These are phyloP conservation scores for Clistopyga incitator DNA, from an alignment of 2,888 invertebrate species.

Conservation along the genomic window DNA sequence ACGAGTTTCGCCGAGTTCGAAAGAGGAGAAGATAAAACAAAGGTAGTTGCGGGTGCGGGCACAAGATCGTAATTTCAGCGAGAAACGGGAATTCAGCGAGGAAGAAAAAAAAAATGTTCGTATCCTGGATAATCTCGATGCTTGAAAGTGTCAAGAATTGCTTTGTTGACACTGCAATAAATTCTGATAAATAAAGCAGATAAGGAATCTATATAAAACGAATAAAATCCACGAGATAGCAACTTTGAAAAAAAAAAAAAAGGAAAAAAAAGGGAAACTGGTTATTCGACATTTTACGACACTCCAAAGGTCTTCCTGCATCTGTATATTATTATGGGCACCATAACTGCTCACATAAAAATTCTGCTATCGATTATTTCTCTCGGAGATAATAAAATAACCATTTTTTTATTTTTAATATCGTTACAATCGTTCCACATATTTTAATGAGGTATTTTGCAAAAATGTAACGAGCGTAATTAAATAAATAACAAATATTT, in stretches of 20 bases:
- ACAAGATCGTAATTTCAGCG: slow-evolving; percentile 53
- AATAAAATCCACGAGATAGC: slow-evolving; percentile 30
- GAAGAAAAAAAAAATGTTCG: slow-evolving; percentile 16
- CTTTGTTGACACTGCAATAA: background rate
- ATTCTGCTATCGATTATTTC: background rate
- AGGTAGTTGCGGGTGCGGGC: slow-evolving; percentile 30
- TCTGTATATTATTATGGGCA: slow-evolving; percentile 17
- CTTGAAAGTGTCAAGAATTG: background rate
- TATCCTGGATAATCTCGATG: background rate
- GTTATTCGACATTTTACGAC: slow-evolving; percentile 42
- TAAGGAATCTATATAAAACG: slow-evolving; percentile 30
- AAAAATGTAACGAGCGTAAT: slow-evolving; percentile 13
- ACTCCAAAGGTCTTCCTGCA: slow-evolving; percentile 18
- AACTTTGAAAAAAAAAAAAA: slow-evolving; percentile 9
- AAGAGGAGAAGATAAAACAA: slow-evolving; percentile 34
- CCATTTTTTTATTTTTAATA: slow-evolving; percentile 41
- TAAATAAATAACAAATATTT: background rate
- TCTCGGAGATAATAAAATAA: background rate
- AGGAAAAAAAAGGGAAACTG: slow-evolving; percentile 37
- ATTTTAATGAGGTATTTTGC: slow-evolving; percentile 33
- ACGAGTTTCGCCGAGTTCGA: slow-evolving; percentile 55
- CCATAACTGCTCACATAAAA: slow-evolving; percentile 42
- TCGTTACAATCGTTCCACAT: slow-evolving; percentile 30
- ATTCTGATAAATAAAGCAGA: slow-evolving; percentile 20
- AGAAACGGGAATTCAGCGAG: slow-evolving; percentile 19